phyloP scores from a whole-genome alignment of 2,797 vertebrate genomes.

The Menidia menidia region DNA sequence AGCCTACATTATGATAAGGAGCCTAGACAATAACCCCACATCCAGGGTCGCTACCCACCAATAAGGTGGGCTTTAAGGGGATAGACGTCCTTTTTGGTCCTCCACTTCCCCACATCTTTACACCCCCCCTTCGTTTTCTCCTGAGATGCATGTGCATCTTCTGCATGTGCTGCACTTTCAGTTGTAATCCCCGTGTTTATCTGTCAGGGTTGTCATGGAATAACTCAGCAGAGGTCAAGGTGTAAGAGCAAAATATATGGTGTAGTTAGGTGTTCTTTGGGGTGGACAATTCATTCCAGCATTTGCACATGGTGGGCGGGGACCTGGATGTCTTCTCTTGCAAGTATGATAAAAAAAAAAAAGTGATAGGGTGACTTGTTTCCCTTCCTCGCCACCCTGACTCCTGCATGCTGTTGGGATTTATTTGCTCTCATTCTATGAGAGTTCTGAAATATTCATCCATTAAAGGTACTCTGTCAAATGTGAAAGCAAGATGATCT shows the following conservation, averaged over 20 bases:
- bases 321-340: constrained; percentile 48
- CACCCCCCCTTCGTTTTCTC: constrained; percentile 11
- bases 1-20: constrained; percentile 88
- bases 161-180: constrained; percentile 18
- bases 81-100: constrained; percentile 66
- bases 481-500: constrained; percentile 70
- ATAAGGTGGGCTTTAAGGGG: constrained; percentile 78
- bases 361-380: constrained; percentile 66
- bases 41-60: constrained; percentile 78
- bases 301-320: constrained; percentile 27
- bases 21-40: constrained; percentile 76
- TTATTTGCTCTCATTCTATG: constrained; percentile 73
- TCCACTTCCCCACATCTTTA: constrained; percentile 4
- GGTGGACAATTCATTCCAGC: constrained; percentile 27
- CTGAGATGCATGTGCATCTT: constrained; percentile 12
- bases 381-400: constrained; percentile 56
- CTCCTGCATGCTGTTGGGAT: constrained; percentile 55
- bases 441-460: constrained; percentile 81
- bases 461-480: constrained; percentile 75
- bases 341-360: constrained; percentile 69
- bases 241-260: constrained; percentile 40
- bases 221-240: constrained; percentile 40
- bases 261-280: constrained; percentile 30
- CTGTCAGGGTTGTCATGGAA: constrained; percentile 42
- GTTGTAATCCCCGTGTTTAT: constrained; percentile 41